These are phyloP conservation scores for Clavelina lepadiformis DNA, from an alignment of 23 tunicate species.

Conservation along the genomic window DNA sequence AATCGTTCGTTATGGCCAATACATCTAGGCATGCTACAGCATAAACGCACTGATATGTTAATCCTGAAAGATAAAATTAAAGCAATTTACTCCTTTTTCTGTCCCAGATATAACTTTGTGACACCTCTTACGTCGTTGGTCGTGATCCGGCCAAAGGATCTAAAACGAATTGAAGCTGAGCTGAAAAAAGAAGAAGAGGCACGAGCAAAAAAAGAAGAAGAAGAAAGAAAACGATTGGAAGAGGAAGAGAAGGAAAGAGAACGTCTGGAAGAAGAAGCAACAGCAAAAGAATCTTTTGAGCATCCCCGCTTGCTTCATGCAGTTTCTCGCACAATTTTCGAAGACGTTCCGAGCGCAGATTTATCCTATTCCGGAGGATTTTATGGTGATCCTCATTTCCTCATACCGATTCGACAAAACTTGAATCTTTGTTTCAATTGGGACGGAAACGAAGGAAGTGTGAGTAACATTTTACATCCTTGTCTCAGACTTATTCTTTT, in stretches of 20 bases:
- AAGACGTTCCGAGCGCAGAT: slow-evolving; percentile 1
- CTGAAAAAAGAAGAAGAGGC: slow-evolving; percentile 37
- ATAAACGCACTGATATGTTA: too few relatives aligned
- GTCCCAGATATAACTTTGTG: slow-evolving; percentile 58
- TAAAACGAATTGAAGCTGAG: slow-evolving; percentile 36
- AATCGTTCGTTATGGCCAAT: too few relatives aligned
- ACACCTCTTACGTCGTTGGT: slow-evolving; percentile 71
- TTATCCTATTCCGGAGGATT: slow-evolving; percentile 43
- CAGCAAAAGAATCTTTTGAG: not conserved
- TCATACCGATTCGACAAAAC: slow-evolving; percentile 45
- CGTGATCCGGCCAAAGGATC: slow-evolving; percentile 45
- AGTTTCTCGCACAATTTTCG: not conserved
- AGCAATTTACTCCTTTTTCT: not conserved
- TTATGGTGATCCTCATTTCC: slow-evolving; percentile 84
- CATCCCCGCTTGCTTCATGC: not conserved
- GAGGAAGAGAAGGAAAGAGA: slow-evolving; percentile 19
- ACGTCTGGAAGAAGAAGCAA: slow-evolving; percentile 24
- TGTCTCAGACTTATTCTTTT: not conserved
- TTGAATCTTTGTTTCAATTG: slow-evolving; percentile 72
- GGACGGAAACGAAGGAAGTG: slow-evolving; percentile 60
- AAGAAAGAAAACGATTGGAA: slow-evolving; percentile 6
- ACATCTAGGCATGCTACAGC: too few relatives aligned
- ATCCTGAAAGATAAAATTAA: not conserved
- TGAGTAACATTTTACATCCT: not conserved
- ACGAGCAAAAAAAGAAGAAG: slow-evolving; percentile 5